Base-by-base conservation (phyloP, 2,888 invertebrate species). In the Priocnemis perturbator region DNA sequence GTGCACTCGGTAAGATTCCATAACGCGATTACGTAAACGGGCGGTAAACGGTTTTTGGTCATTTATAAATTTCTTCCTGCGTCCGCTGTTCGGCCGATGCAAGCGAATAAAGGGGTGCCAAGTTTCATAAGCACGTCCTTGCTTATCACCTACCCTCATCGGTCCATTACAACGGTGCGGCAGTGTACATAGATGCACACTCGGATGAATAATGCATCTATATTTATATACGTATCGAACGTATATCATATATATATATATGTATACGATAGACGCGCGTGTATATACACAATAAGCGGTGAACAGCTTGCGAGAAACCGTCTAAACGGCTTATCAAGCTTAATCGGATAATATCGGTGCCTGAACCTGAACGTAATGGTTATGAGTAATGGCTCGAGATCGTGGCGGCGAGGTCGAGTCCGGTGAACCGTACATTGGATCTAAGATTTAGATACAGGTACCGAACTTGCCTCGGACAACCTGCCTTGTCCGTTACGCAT, bases 311-410 rank as follows among this genome's bases (percentile, higher is more conserved):
- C 60, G 72, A 71, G 74, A 79, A 79, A 78, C 70, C 67, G 76
- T 81, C 79, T 81, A 81, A 80, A 81, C 79, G 74, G 74, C 81
- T 79, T 79, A 81, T 80, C 81, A 63, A 61, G 30, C 71, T 66
- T 65, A 73, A 79, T 81, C 81, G 81, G 75, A 81, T 79, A 79
- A 81, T 81, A 80, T 80, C 77, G 71, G 71, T 75, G 68, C 69
- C 71, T 64, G 73, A 71, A 73, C 74, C 73, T 69, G 72, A 78
- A 80, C 70, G 76, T 76, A 81, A 81, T 81, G 80, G 73, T 80
- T 81, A 79, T 79, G 82, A 84, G 80, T 80, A 83, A 85, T 83
- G 83, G 79, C 73, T 69, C 64, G 73, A 83, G 85, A 85, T 85
- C 81, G 84, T 78, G 85, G 81, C 79, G 70, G 74, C 67, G 73